phyloP scores from a whole-genome alignment of 2,888 invertebrate genomes.

The Salpingus planirostris region DNA sequence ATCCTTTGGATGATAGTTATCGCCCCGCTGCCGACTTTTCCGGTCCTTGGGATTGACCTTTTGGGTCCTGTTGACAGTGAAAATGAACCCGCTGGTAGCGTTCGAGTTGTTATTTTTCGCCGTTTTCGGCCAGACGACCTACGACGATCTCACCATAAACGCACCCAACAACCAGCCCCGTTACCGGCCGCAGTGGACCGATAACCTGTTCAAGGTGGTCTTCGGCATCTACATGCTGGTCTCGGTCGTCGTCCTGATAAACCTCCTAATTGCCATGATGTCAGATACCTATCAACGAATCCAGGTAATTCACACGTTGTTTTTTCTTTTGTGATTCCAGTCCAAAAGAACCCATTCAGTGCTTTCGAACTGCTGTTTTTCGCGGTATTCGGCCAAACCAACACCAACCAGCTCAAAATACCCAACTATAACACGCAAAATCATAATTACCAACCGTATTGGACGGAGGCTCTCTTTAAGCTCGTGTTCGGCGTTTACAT shows the following conservation, averaged over 20 bases:
- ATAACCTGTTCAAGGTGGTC: slow-evolving; percentile 80
- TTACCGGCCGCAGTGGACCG: slow-evolving; percentile 75
- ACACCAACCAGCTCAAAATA: slow-evolving; percentile 69
- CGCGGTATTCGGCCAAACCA: slow-evolving; percentile 94
- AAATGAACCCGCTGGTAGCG: slow-evolving; percentile 82
- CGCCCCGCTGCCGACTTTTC: too few relatives aligned
- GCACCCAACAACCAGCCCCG: slow-evolving; percentile 65
- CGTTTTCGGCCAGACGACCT: slow-evolving; percentile 89
- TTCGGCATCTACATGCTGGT: slow-evolving; percentile 98
- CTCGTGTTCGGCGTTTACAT: slow-evolving; percentile 89
- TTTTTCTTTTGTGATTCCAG: slow-evolving; percentile 56
- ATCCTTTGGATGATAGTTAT: too few relatives aligned
- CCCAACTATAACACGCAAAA: slow-evolving; percentile 46
- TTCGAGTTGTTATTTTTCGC: slow-evolving; percentile 98
- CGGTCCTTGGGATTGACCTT: too few relatives aligned
- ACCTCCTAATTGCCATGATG: slow-evolving; percentile 99
- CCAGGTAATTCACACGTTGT: slow-evolving; percentile 73
- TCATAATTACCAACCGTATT: slow-evolving; percentile 56
- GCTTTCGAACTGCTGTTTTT: slow-evolving; percentile 98
- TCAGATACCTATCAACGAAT: slow-evolving; percentile 99
- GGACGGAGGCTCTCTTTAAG: slow-evolving; percentile 84
- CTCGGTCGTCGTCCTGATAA: slow-evolving; percentile 95
- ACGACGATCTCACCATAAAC: slow-evolving; percentile 63
- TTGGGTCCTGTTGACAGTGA: slow-evolving; percentile 57
- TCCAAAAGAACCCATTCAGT: slow-evolving; percentile 81